phyloP scores from a whole-genome alignment of 2,888 invertebrate genomes.

The Sphaerophoria taeniata region DNA sequence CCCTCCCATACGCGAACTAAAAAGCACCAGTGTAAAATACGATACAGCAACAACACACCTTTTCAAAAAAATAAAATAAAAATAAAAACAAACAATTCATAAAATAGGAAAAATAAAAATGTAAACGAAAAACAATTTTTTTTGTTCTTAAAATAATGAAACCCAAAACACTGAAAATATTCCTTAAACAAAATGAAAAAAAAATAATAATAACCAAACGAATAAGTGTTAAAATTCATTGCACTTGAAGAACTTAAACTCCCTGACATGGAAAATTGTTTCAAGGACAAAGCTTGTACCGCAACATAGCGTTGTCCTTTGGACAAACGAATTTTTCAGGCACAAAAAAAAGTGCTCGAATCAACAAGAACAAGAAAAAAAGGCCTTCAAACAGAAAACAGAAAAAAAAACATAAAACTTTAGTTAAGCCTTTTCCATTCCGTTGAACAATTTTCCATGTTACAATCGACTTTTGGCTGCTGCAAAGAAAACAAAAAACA shows the following conservation, averaged over 20 bases:
- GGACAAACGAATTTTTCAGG: constrained; percentile 58
- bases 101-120: constrained; percentile 44
- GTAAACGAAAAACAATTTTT: constrained; percentile 36
- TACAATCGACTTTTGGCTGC: constrained; percentile 17
- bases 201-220: constrained; percentile 26
- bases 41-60: constrained; percentile 84
- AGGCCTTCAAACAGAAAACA: constrained; percentile 11
- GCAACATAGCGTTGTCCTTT: constrained; percentile 20
- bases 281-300: constrained; percentile 72
- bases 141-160: constrained; percentile 31
- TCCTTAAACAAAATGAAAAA: constrained; percentile 19
- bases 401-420: constrained; percentile 64
- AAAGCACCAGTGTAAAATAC: constrained; percentile 84
- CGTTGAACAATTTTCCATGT: constrained; percentile 70
- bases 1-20: constrained; percentile 84
- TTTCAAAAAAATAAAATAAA: constrained; percentile 42
- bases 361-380: constrained; percentile 27
- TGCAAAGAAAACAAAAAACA: no score
- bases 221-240: constrained; percentile 71
- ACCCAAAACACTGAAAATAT: constrained; percentile 21
- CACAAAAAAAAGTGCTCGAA: constrained; percentile 12
- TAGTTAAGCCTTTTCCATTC: constrained; percentile 71
- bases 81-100: constrained; percentile 44
- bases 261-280: constrained; percentile 72
- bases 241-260: constrained; percentile 63